Evolutionary conservation across 2,797 vertebrate species (phyloP).

Genomic region (Sus cebifrons): DNA sequence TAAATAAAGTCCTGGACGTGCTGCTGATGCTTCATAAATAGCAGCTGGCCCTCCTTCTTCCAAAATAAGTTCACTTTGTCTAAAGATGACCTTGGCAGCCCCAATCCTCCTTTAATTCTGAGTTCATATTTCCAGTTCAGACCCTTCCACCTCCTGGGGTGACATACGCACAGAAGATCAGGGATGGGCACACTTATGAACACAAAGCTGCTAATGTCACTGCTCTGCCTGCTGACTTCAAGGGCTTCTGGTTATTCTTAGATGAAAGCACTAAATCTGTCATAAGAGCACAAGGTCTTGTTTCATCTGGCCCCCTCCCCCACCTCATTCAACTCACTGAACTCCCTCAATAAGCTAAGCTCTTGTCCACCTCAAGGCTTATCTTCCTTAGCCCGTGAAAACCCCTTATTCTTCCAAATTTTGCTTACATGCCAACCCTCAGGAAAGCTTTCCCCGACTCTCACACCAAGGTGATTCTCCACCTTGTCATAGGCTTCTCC

Average conservation of each 20-base stretch:
- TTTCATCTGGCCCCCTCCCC: too few species aligned
- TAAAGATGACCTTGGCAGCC: neutral
- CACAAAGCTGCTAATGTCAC: neutral
- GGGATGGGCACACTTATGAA: neutral
- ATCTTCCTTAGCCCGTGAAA: too few species aligned
- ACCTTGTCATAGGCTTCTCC: neutral
- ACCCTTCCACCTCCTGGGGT: neutral
- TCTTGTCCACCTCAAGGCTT: neutral
- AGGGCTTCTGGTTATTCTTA: neutral
- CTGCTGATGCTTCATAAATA: neutral
- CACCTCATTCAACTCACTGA: neutral
- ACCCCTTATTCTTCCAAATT: constrained; percentile 2
- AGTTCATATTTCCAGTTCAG: neutral
- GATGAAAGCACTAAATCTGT: constrained; percentile 3
- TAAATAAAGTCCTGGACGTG: neutral
- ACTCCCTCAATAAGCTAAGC: neutral
- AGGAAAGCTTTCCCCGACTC: neutral
- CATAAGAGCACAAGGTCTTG: neutral
- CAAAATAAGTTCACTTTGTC: neutral
- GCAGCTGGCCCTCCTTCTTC: neutral
- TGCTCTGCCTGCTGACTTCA: neutral
- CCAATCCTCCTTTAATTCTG: neutral
- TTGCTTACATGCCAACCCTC: neutral
- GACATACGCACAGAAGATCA: neutral
- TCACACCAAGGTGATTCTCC: neutral